These are phyloP conservation scores for Mythimna vitellina DNA, from an alignment of 2,888 invertebrate genomes.

Conservation along the genomic window DNA sequence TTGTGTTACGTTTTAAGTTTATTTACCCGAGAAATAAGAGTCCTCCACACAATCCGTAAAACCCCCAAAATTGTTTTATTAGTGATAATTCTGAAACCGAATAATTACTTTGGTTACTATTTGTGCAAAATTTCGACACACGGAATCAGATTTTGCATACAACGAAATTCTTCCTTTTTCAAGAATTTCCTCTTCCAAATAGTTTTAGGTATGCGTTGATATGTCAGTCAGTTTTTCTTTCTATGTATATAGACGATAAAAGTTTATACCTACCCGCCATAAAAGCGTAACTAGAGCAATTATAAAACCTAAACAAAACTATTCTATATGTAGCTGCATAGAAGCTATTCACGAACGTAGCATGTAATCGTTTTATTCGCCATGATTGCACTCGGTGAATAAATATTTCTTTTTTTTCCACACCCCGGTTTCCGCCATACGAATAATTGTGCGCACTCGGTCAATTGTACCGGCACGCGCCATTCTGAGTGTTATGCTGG, in stretches of 20 bases:
- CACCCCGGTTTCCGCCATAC: slow-evolving; percentile 73
- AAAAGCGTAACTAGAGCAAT: slow-evolving; percentile 3
- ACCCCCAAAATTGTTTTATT: too few species aligned
- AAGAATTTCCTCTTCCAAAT: too few species aligned
- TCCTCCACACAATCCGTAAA: too few species aligned
- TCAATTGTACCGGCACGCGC: slow-evolving; percentile 83
- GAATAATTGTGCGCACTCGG: slow-evolving; percentile 80
- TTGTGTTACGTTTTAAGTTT: too few species aligned
- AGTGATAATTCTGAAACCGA: too few species aligned
- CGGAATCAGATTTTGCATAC: too few species aligned
- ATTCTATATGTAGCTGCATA: slow-evolving; percentile 62
- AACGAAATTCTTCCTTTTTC: too few species aligned
- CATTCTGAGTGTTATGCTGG: slow-evolving; percentile 84
- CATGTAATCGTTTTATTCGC: slow-evolving; percentile 82
- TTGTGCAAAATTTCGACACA: too few species aligned
- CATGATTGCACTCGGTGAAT: slow-evolving; percentile 83
- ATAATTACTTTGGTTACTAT: too few species aligned
- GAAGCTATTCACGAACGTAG: slow-evolving; percentile 72
- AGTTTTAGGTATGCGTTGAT: too few species aligned
- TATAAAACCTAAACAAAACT: slow-evolving; percentile 30
- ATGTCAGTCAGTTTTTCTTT: too few species aligned
- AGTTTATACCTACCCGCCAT: neutral
- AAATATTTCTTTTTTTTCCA: slow-evolving; percentile 81
- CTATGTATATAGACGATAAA: neutral
- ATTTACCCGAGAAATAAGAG: too few species aligned